Conservation (phyloP, 2,888 invertebrate species). For the Norana najaformis region DNA sequence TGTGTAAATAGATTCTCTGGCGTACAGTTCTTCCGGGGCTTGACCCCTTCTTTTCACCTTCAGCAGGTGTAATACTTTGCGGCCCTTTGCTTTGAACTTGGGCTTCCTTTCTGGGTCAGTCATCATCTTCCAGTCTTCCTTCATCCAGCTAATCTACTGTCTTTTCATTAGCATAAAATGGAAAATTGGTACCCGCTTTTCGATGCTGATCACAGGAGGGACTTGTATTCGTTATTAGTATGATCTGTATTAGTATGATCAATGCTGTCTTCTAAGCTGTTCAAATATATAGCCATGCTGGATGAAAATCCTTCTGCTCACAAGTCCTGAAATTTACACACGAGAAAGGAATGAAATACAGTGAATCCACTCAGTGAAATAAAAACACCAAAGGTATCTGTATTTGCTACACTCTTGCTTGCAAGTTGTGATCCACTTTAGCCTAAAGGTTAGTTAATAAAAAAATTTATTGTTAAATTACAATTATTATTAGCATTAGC, state of each 20-base stretch:
- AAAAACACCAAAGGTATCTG: neutral
- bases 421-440: too few species aligned
- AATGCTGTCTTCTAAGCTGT: neutral
- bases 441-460: neutral
- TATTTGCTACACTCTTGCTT: too few species aligned
- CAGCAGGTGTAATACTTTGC: neutral
- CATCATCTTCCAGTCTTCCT: neutral
- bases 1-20: neutral
- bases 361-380: neutral
- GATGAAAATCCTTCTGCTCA: too few species aligned
- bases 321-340: too few species aligned
- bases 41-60: slow-evolving; percentile 2
- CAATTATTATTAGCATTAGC: too few species aligned
- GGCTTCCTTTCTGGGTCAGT: neutral
- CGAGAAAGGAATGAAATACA: neutral
- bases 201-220: neutral
- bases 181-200: neutral
- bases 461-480: too few species aligned
- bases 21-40: neutral
- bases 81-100: neutral
- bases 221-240: neutral
- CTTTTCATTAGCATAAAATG: neutral
- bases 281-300: neutral
- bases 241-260: too few species aligned
- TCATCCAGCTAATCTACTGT: neutral